Base-by-base conservation (phyloP, 2,888 invertebrate species). In the Thecocarcelia acutangulata region DNA sequence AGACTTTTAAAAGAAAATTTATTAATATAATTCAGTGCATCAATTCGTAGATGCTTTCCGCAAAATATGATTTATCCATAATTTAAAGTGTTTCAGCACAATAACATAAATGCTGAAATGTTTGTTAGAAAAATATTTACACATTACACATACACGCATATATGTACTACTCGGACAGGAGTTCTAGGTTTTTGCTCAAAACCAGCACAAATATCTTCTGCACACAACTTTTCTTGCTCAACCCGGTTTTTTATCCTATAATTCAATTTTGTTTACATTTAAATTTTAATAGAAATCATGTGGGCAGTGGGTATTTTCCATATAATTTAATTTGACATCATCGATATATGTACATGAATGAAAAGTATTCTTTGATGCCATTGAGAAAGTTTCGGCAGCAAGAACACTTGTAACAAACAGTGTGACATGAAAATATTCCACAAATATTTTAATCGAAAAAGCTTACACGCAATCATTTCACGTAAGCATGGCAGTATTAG, bases 281-380 rank as follows among this genome's bases (percentile, higher is more conserved):
- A 8, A 13, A 15, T 28, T 24, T 40, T 2, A 12, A 15, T 42
- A 54, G 42, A 68, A 17, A 24, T 8, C 1, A 15, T 52, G 52
- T 21, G 42, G 21, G 42, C 1, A 48, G 17, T 61, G 48, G n/a
- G 50, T 15, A 72, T 50, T 61, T 50, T 72, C 24, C 21, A 58
- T 46, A 58, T 46, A 58, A 69, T 59, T 61, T 58, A 61, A 50
- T 42, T 61, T 28, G 40, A 61, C 50, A 59, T 61, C 12, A 28
- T 28, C 50, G 24, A 59, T 50, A 59, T 13, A 54, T n/a, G n/a
- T n/a, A n/a, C n/a, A n/a, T n/a, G n/a, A 15, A 42, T 44, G 44
- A 24, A 17, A 59, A 17, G 12, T 42, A 11, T 59, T 50, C n/a
- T 59, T 13, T 50, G 28, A 17, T 72, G 6, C 50, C 4, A 12